Conservation (phyloP, 2,888 invertebrate species). For the Conchocele bisecta region DNA sequence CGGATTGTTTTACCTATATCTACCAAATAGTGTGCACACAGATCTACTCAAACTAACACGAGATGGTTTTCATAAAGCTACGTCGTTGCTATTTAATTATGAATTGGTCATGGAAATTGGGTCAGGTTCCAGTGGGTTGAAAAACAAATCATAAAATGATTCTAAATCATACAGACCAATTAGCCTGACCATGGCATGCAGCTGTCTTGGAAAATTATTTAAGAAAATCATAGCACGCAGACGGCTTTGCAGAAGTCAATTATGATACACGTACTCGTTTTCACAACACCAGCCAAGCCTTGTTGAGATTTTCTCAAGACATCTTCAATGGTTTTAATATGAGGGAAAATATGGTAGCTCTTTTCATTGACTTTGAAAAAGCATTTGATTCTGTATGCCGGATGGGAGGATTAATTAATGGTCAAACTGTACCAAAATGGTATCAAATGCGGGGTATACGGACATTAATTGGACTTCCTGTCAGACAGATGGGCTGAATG, state of each 20-base stretch:
- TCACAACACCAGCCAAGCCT: constrained; percentile 5
- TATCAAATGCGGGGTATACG: constrained; percentile 5
- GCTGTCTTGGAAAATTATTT: constrained; percentile 13
- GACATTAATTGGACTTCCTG: constrained; percentile 7
- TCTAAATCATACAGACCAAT: constrained; percentile 13
- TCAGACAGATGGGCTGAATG: neutral
- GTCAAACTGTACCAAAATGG: constrained; percentile 15
- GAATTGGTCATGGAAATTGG: constrained; percentile 2
- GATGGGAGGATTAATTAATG: constrained; percentile 36
- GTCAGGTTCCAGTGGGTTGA: neutral
- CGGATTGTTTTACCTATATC: too few species aligned
- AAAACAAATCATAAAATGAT: constrained; percentile 14
- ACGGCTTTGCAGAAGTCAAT: constrained; percentile 10
- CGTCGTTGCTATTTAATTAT: neutral
- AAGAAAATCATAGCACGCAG: constrained; percentile 8
- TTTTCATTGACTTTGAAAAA: constrained; percentile 31
- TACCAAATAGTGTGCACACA: too few species aligned
- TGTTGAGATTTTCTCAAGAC: constrained; percentile 16
- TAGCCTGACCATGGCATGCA: constrained; percentile 10
- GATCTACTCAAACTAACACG: too few species aligned
- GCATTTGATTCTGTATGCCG: constrained; percentile 32
- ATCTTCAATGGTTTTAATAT: constrained; percentile 23
- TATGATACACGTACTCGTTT: constrained; percentile 1
- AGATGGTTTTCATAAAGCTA: constrained; percentile 3
- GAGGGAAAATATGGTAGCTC: neutral